Base-by-base conservation (phyloP, 2,888 invertebrate species). In the Criorhina ranunculi region DNA sequence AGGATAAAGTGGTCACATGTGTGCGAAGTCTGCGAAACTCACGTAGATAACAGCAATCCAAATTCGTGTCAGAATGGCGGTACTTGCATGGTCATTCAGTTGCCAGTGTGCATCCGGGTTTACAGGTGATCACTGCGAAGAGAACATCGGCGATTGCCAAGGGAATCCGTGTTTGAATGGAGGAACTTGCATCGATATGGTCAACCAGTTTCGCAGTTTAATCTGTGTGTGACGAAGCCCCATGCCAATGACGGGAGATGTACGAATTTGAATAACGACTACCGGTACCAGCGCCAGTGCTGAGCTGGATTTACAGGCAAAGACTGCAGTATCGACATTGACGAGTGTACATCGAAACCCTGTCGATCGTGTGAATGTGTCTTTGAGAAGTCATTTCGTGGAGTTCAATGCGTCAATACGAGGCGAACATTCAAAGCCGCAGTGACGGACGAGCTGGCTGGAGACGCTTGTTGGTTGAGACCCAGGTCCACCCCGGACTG, bases 221-320 rank as follows among this genome's bases (percentile, higher is more conserved):
- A 98, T 92, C 95, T 98, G 89, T 98, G 98, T 91, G 92, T 95
- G 64, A 95, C 96, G 37, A 95, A 96, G 88, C 98, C 98, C 0
- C 98, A 98, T 92, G 97, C 98, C 69, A 98, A 98, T 92, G 98
- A 98, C 42, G 99, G 98, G 67, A 94, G 94, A 82, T 98, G 98
- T 90, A 93, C 94, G 60, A 95, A 96, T 83, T 93, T 95, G 29
- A 95, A 96, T 89, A 97, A 97, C 92, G 96, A 96, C 91, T n/a
- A n/a, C n/a, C n/a, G n/a, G n/a, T 98, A 96, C 92, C 93, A 94
- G 89, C 99, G 99, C 93, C 93, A 93, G 46, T 99, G 99, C 91
- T 95, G 95, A 35, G 94, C 96, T 2, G 98, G 98, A n/a, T 99
- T 98, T 93, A 94, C 95, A 42, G 98, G 98, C 51, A 97, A 96